Base-by-base conservation (phyloP, 2,113 vertebrate species). In the human (Homo sapiens) region DNA sequence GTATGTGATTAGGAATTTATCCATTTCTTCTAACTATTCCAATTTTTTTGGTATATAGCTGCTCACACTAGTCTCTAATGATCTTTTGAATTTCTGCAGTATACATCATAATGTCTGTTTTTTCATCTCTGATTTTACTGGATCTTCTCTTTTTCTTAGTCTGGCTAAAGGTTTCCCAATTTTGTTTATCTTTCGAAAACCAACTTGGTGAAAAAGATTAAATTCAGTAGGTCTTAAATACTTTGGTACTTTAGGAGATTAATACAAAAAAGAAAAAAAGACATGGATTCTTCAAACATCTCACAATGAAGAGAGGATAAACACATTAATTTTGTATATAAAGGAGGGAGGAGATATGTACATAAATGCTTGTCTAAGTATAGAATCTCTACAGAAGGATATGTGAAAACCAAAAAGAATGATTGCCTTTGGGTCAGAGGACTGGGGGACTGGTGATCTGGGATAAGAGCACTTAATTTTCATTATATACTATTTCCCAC, bases 171-270 rank as follows among this genome's bases (percentile, higher is more conserved):
- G 0, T 64, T 64, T 27, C 27, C 61, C 11, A 64, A 64, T 12
- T 30, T 64, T 64, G 61, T 64, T 30, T 64, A 64, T 64, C 27
- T 64, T 64, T 64, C 2, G 13, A 64, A 64, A 64, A 30, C 5
- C 61, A 64, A 30, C 61, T 64, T 97, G 52, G 12, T 43, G 27
- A 23, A 83, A 93, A 82, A 91, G 14, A 66, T 76, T 80, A 88
- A 68, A 91, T 80, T 84, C 48, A 70, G 40, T 59, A 85, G 11
- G 43, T 86, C 73, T 92, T 95, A 92, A 89, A 89, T 48, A 94
- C 25, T 78, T 86, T 89, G 4, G 43, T 86, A 48, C 6, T 13
- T 81, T 13, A 48, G 61, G 61, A 6, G 16, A 90, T 57, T 87
- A 94, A 83, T 52, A 72, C 27, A 90, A 32, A 12, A 32, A 12